These are phyloP conservation scores for Alexandromys fortis DNA, from an alignment of 2,113 vertebrate species.

Conservation along the genomic window DNA sequence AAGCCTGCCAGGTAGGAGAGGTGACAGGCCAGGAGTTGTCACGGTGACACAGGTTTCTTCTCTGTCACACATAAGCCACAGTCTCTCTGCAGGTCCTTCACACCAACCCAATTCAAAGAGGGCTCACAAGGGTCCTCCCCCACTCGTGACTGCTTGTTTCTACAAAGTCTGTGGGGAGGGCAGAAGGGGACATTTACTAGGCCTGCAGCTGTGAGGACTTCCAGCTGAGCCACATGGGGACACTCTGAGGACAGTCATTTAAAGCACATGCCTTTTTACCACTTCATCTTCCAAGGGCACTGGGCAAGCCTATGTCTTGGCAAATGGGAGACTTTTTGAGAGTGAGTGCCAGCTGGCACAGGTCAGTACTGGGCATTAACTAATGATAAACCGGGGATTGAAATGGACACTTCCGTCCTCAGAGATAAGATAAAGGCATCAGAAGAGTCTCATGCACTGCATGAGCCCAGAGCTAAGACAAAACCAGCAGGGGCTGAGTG, in stretches of 20 bases:
- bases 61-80: background rate
- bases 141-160: constrained; percentile 11
- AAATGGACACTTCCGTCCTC: constrained; percentile 77
- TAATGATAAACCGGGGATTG: constrained; percentile 78
- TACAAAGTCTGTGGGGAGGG: constrained; percentile 17
- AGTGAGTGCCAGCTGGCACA: constrained; percentile 66
- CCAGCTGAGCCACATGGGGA: background rate
- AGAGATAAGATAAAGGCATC: constrained; percentile 76
- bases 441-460: constrained; percentile 11
- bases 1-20: background rate
- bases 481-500: background rate
- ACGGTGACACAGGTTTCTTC: no score
- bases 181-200: constrained; percentile 28
- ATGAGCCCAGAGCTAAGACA: background rate
- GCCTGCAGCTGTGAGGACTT: background rate
- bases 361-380: constrained; percentile 67
- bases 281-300: constrained; percentile 75
- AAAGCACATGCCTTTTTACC: constrained; percentile 58
- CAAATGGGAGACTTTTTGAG: constrained; percentile 73
- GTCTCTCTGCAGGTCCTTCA: constrained; percentile 4
- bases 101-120: no score
- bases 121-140: background rate
- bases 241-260: constrained; percentile 62
- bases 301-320: constrained; percentile 72
- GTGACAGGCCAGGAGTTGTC: background rate